These are phyloP conservation scores for Chymomyza procnemis DNA, from an alignment of 2,888 invertebrate genomes.

Conservation along the genomic window DNA sequence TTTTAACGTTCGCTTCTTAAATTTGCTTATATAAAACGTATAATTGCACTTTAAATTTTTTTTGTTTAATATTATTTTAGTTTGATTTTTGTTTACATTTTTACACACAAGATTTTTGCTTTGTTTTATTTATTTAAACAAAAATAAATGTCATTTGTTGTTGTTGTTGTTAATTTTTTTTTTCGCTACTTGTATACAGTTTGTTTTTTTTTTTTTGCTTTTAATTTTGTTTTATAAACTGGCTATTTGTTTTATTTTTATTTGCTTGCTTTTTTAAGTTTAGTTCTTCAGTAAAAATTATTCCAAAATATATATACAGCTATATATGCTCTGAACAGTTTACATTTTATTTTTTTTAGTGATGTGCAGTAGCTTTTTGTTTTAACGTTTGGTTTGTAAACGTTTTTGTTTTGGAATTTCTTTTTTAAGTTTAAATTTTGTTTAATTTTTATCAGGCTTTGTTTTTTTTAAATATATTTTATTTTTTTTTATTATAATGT, in stretches of 20 bases:
- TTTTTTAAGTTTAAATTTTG: constrained; percentile 6
- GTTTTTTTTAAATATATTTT: constrained; percentile 15
- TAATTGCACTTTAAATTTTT: constrained; percentile 63
- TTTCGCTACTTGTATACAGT: constrained; percentile 25
- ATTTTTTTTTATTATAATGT: too few species aligned
- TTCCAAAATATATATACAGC: constrained; percentile 72
- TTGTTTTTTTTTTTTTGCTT: background rate
- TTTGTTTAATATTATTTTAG: constrained; percentile 48
- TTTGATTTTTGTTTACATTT: constrained; percentile 42
- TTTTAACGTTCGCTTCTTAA: constrained; percentile 60
- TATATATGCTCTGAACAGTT: constrained; percentile 53
- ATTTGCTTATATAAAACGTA: constrained; percentile 57
- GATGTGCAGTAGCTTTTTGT: constrained; percentile 42
- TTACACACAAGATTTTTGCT: constrained; percentile 40
- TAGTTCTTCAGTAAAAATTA: constrained; percentile 64
- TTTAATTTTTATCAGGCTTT: background rate
- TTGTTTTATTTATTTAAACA: constrained; percentile 31
- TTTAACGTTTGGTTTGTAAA: constrained; percentile 9
- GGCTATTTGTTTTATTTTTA: constrained; percentile 34
- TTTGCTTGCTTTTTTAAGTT: constrained; percentile 36
- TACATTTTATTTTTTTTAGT: constrained; percentile 38
- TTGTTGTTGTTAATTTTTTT: constrained; percentile 30
- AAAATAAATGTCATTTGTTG: constrained; percentile 22
- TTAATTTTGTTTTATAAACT: constrained; percentile 20
- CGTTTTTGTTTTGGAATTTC: background rate